Conservation (phyloP, 2,888 invertebrate species). For the Eupithecia centaureata region DNA sequence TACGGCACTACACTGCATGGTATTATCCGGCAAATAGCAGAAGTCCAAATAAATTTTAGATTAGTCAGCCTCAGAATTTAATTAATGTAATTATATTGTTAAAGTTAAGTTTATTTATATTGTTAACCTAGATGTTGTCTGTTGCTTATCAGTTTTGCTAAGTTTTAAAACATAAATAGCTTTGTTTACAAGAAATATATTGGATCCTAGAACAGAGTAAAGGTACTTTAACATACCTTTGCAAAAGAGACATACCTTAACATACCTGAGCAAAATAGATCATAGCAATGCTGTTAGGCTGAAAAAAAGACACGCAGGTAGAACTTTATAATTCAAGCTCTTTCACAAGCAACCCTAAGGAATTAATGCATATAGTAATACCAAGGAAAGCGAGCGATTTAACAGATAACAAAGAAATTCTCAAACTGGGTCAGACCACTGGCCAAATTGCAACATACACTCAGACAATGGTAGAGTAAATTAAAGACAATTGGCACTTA, state of each 20-base stretch:
- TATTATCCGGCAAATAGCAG: neutral
- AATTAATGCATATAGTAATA: neutral
- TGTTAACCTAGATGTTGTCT: too few species aligned
- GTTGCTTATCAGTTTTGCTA: too few species aligned
- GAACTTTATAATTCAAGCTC: neutral
- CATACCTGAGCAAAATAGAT: too few species aligned
- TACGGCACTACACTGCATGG: too few species aligned
- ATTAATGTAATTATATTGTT: too few species aligned
- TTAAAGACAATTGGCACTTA: slow-evolving; percentile 35
- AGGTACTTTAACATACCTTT: too few species aligned
- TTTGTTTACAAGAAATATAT: too few species aligned
- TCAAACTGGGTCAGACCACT: slow-evolving; percentile 25
- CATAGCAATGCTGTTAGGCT: neutral
- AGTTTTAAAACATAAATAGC: too few species aligned
- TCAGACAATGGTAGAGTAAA: slow-evolving; percentile 37
- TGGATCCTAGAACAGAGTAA: too few species aligned
- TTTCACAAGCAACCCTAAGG: neutral
- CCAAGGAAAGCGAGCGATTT: neutral
- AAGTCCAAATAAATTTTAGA: neutral
- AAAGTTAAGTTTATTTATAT: too few species aligned
- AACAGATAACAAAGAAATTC: slow-evolving; percentile 1
- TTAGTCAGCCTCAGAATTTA: too few species aligned
- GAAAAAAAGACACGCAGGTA: neutral
- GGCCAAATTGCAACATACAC: slow-evolving; percentile 38
- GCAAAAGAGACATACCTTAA: too few species aligned